A percentile compares a stretch with the other conserved stretches of the same genome.
phyloP scores from a whole-genome alignment of 2,797 vertebrate genomes.

The Zenarchopterus dispar region DNA sequence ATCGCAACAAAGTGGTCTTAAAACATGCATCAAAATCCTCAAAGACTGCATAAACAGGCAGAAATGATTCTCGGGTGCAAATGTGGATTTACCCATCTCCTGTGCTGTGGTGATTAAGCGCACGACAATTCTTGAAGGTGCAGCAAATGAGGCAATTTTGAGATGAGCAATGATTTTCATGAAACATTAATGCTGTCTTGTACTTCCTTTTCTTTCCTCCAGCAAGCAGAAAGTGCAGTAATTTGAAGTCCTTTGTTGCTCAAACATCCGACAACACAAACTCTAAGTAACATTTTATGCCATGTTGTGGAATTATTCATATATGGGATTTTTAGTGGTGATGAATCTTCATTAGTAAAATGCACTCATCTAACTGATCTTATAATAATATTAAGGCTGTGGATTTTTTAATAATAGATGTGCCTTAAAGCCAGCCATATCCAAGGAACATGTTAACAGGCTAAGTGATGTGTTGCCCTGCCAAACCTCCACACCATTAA shows the following conservation, averaged over 20 bases:
- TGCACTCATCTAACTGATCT: constrained; percentile 36
- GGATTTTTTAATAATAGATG: constrained; percentile 63
- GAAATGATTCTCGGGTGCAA: constrained; percentile 74
- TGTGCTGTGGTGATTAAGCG: constrained; percentile 61
- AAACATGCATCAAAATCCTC: constrained; percentile 69
- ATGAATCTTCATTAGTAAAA: constrained; percentile 64
- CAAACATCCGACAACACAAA: constrained; percentile 53
- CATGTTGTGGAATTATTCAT: constrained; percentile 69
- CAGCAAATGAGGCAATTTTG: constrained; percentile 64
- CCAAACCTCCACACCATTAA: constrained; percentile 21
- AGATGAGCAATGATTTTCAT: constrained; percentile 70
- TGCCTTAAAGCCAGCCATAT: constrained; percentile 47
- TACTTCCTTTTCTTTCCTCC: constrained; percentile 22
- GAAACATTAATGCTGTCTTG: constrained; percentile 70
- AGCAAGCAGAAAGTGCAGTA: constrained; percentile 54
- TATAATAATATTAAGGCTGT: constrained; percentile 57
- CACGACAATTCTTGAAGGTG: constrained; percentile 58
- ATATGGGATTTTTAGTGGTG: constrained; percentile 40
- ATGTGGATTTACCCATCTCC: constrained; percentile 69
- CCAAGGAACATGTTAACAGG: constrained; percentile 52
- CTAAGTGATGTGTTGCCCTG: constrained; percentile 48
- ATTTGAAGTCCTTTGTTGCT: constrained; percentile 75
- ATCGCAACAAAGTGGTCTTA: constrained; percentile 73
- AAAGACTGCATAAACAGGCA: constrained; percentile 71
- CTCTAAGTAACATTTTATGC: constrained; percentile 66